A percentile compares a stretch with the other conserved stretches of the same genome.
Conservation (phyloP, 2,888 invertebrate species). For the Cremastinae sp. region DNA sequence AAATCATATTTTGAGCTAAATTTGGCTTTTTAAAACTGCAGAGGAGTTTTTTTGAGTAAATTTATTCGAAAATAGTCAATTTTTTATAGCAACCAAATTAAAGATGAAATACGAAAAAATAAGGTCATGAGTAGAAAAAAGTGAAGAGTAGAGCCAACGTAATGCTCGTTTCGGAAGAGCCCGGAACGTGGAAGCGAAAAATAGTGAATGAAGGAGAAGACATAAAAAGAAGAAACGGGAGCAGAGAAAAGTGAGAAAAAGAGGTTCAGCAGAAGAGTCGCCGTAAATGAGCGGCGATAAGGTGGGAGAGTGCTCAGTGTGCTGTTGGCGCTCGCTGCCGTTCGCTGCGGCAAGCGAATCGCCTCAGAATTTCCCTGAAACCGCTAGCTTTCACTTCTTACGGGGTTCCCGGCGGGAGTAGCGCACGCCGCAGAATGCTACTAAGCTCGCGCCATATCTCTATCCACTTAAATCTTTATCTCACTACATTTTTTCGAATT, state of each 20-base stretch:
- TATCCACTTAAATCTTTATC: constrained; percentile 1
- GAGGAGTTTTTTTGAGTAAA: too few relatives aligned
- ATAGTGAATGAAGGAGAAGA: not conserved
- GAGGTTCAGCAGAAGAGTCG: not conserved
- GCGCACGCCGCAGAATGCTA: constrained; percentile 53
- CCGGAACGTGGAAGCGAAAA: too few relatives aligned
- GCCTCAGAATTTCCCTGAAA: constrained; percentile 77
- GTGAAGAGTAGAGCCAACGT: too few relatives aligned
- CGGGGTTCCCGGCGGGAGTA: constrained; percentile 45
- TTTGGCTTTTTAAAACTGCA: too few relatives aligned
- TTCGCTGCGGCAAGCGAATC: constrained; percentile 56
- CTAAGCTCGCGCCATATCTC: constrained; percentile 38
- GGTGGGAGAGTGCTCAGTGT: constrained; percentile 18
- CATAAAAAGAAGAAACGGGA: constrained; percentile 11
- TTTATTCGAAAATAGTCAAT: too few relatives aligned
- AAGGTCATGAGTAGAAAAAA: too few relatives aligned
- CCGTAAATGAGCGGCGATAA: constrained; percentile 4
- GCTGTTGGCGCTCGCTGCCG: constrained; percentile 23
- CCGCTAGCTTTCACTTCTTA: constrained; percentile 77
- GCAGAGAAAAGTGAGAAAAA: not conserved
- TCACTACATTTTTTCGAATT: too few relatives aligned
- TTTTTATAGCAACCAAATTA: too few relatives aligned
- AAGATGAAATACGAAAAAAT: too few relatives aligned
- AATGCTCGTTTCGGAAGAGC: too few relatives aligned
- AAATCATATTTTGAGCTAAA: too few relatives aligned